Percentiles rank a stretch among this genome's conserved stretches.
These are phyloP conservation scores for Ammospiza caudacuta DNA, from an alignment of 2,113 vertebrate genomes.

Conservation along the genomic window DNA sequence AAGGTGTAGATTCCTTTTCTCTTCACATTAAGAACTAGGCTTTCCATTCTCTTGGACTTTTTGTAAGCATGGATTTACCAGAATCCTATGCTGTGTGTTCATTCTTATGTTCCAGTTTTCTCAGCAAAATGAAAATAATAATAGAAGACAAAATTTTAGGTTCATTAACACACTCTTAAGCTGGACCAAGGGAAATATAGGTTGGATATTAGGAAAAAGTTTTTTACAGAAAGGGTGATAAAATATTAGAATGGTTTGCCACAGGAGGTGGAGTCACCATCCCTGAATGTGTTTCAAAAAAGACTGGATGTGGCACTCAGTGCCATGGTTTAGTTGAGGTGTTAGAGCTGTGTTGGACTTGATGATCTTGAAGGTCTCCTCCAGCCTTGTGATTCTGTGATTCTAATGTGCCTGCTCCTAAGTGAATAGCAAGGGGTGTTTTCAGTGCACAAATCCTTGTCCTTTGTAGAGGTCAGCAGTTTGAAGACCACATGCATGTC, in stretches of 20 bases:
- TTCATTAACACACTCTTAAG: background rate
- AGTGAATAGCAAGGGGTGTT: background rate
- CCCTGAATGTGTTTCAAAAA: background rate
- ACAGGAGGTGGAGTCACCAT: background rate
- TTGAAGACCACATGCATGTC: background rate
- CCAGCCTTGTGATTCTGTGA: background rate
- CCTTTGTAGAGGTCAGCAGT: background rate
- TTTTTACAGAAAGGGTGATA: background rate
- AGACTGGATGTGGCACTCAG: background rate
- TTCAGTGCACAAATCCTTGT: background rate
- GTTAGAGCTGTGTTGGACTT: background rate
- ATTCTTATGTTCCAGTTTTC: background rate
- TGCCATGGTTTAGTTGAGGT: too few relatives aligned
- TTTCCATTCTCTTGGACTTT: background rate
- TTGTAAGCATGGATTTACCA: background rate
- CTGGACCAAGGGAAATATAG: background rate
- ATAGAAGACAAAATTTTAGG: background rate
- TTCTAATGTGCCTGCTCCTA: background rate
- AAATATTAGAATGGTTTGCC: background rate
- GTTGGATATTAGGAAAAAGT: background rate
- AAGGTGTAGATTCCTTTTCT: background rate
- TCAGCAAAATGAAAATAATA: background rate
- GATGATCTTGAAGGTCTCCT: background rate
- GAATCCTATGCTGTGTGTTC: background rate
- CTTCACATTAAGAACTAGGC: background rate